Conservation (phyloP, 1,140 invertebrate genomes). For the Homalodisca vitripennis region DNA sequence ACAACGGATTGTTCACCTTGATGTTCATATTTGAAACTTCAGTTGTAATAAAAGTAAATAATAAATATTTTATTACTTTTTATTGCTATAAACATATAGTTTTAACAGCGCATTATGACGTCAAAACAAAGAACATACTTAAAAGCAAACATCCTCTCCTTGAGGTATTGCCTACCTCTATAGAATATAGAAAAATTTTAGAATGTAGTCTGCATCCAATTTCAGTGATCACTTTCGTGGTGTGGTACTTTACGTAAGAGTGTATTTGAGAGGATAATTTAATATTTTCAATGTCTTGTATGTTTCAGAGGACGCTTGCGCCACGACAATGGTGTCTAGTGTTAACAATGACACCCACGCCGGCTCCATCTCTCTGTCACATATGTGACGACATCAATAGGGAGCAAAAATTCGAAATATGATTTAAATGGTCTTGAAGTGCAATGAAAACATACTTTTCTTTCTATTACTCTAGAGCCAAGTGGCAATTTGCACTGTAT, state of each 20-base stretch:
- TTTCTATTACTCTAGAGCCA: too few species aligned
- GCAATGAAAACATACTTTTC: too few species aligned
- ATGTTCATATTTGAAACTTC: too few species aligned
- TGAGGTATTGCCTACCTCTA: neutral
- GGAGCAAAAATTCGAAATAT: too few species aligned
- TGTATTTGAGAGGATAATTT: neutral
- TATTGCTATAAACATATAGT: too few species aligned
- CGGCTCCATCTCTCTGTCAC: neutral
- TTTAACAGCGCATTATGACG: too few species aligned
- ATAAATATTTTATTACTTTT: too few species aligned
- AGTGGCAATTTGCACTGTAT: too few species aligned
- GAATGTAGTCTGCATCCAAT: neutral
- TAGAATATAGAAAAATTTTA: neutral
- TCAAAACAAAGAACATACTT: neutral
- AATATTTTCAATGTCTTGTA: neutral
- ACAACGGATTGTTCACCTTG: too few species aligned
- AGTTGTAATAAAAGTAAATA: too few species aligned
- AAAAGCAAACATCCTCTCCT: neutral
- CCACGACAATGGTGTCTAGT: constrained; percentile 4
- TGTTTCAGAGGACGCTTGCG: neutral
- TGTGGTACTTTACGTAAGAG: neutral
- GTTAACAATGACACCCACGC: constrained; percentile 1
- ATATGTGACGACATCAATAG: too few species aligned
- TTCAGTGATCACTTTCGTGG: neutral
- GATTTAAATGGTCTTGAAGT: too few species aligned